These are phyloP conservation scores for Takifugu flavidus DNA, from an alignment of 2,113 vertebrate species.

Conservation along the genomic window DNA sequence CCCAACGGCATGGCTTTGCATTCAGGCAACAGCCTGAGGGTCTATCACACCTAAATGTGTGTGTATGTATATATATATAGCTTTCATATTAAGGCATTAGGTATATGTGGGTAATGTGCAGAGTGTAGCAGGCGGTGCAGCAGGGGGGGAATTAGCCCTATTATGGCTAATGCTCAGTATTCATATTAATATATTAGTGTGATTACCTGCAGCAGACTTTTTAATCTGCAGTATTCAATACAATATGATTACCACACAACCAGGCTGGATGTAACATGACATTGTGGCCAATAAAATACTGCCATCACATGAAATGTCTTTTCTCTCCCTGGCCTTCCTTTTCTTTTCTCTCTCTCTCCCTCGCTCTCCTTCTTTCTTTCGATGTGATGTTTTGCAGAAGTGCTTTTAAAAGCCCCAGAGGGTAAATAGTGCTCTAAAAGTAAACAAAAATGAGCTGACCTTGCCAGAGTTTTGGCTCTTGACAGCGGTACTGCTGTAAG, in stretches of 20 bases:
- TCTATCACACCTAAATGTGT: conserved; percentile 46
- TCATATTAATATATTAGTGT: conserved; percentile 32
- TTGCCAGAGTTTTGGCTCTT: conserved; percentile 88
- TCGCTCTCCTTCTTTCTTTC: conserved; percentile 44
- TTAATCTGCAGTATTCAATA: conserved; percentile 35
- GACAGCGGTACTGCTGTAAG: conserved; percentile 90
- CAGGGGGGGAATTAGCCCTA: conserved; percentile 45
- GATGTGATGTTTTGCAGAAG: conserved; percentile 86
- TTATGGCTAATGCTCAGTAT: conserved; percentile 53
- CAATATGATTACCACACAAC: conserved; percentile 34
- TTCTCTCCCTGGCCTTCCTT: conserved; percentile 35
- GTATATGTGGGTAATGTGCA: conserved; percentile 50
- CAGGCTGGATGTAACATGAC: conserved; percentile 28
- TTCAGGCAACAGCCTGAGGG: conserved; percentile 68
- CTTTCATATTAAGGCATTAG: conserved; percentile 57
- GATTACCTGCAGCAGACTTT: conserved; percentile 32
- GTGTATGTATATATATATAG: conserved; percentile 28
- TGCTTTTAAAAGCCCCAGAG: conserved; percentile 88
- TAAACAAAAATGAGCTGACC: conserved; percentile 92
- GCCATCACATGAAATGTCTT: conserved; percentile 35
- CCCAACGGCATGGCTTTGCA: conserved; percentile 86
- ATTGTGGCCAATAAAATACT: conserved; percentile 26
- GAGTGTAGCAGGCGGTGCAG: conserved; percentile 26
- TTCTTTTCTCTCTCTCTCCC: conserved; percentile 44
- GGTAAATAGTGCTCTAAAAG: conserved; percentile 90